Conservation (phyloP, 92 coral and sea anemone genomes). For the Chrysogorgia sp. region DNA sequence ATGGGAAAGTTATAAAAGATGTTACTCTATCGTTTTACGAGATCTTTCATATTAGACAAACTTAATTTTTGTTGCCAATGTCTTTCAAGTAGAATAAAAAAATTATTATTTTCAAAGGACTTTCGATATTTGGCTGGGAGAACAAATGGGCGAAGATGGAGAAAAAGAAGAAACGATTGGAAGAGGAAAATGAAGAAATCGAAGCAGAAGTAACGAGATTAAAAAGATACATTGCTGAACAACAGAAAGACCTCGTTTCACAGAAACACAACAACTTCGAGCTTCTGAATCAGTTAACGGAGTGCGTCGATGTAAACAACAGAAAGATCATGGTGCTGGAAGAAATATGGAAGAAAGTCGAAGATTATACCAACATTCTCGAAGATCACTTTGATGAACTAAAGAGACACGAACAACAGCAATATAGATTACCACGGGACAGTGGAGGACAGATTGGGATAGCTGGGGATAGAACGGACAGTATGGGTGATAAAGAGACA, state of each 20-base stretch:
- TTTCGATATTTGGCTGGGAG: constrained; percentile 44
- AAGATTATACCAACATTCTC: constrained; percentile 32
- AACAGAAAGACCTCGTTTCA: constrained; percentile 30
- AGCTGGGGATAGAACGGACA: no score
- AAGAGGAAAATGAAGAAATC: constrained; percentile 37
- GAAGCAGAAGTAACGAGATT: constrained; percentile 18
- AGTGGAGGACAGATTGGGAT: not conserved
- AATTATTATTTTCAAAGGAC: not conserved
- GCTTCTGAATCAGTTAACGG: constrained; percentile 30
- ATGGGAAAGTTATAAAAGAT: no score
- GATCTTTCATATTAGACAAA: no score
- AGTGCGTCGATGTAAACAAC: constrained; percentile 39
- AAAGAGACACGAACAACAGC: constrained; percentile 24
- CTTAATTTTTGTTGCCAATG: no score
- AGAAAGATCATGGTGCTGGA: constrained; percentile 40
- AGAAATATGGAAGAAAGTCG: constrained; percentile 45
- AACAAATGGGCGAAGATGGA: constrained; percentile 47
- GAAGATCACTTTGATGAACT: constrained; percentile 34
- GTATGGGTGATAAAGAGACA: no score
- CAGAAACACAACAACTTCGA: constrained; percentile 43
- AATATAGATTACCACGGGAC: not conserved
- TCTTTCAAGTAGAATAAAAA: not conserved
- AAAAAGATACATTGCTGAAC: constrained; percentile 31
- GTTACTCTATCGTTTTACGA: no score
- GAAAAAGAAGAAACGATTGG: constrained; percentile 40